Conservation (phyloP, 2,113 vertebrate genomes). For the Pseudolaguvia tuberculata region DNA sequence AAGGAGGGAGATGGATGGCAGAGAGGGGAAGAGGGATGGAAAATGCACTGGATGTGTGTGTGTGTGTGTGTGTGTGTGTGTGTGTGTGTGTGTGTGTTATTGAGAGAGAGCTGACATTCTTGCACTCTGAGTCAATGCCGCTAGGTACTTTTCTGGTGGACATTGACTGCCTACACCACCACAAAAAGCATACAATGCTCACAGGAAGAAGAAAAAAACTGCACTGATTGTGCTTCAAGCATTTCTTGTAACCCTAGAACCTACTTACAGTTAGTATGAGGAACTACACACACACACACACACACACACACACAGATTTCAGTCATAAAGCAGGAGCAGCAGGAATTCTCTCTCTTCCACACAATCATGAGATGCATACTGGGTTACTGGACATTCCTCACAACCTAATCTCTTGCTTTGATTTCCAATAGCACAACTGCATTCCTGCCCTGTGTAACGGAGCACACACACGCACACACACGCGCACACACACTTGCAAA, state of each 20-base stretch:
- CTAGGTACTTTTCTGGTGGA: conserved; percentile 51
- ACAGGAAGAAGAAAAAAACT: conserved; percentile 30
- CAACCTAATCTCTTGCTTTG: conserved; percentile 39
- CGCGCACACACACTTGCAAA: neutral
- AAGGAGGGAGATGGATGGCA: conserved; percentile 22
- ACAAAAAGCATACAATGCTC: conserved; percentile 41
- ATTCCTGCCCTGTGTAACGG: conserved; percentile 44
- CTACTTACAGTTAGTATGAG: conserved; percentile 33
- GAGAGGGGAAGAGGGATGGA: conserved; percentile 33
- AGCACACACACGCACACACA: conserved; percentile 7
- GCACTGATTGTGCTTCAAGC: conserved; percentile 16
- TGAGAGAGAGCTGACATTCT: conserved; percentile 46
- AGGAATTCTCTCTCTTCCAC: neutral
- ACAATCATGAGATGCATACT: conserved; percentile 26
- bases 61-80: neutral
- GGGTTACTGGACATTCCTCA: conserved; percentile 24
- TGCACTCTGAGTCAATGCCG: conserved; percentile 47
- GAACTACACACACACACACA: conserved; percentile 21
- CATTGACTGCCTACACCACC: conserved; percentile 40
- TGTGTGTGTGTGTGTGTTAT: conserved; percentile 10
- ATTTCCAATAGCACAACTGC: conserved; percentile 49
- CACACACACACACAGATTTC: conserved; percentile 20
- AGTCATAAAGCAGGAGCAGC: conserved; percentile 12
- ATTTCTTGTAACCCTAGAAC: conserved; percentile 33
- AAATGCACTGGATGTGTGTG: conserved; percentile 5